These are phyloP conservation scores for Azemiops feae DNA, from an alignment of 2,113 vertebrate genomes.

Conservation along the genomic window DNA sequence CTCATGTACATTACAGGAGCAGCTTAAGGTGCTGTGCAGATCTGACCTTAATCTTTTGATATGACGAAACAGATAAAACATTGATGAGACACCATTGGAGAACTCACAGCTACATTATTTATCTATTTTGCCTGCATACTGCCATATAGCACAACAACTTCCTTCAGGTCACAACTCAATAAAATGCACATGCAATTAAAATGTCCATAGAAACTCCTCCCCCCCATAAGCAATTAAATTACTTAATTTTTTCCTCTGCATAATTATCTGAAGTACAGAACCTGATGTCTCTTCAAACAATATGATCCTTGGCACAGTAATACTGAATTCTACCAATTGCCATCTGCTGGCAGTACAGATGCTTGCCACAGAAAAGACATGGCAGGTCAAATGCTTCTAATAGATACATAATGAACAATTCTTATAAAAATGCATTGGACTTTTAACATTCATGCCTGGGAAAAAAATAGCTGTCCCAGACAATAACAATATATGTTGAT, in stretches of 20 bases:
- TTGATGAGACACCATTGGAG: background rate
- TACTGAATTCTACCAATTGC: background rate
- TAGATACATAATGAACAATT: background rate
- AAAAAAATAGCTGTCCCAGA: background rate
- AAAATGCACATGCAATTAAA: background rate
- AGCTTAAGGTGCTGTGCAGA: background rate
- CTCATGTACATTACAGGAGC: background rate
- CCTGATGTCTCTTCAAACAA: background rate
- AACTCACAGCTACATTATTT: background rate
- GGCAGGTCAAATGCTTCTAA: conserved; percentile 2
- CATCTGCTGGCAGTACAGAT: conserved; percentile 7
- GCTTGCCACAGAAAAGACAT: background rate
- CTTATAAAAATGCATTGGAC: background rate
- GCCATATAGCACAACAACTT: background rate
- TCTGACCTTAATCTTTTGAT: background rate
- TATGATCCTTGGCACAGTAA: background rate
- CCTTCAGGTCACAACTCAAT: background rate
- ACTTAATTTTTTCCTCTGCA: background rate
- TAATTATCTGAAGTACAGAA: background rate
- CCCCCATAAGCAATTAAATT: background rate
- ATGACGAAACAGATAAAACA: background rate
- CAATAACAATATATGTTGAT: background rate
- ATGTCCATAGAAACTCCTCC: background rate
- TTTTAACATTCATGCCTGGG: background rate
- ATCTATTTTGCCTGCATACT: background rate